Conservation (phyloP, 2,113 vertebrate genomes). For the Ranitomeya imitator region DNA sequence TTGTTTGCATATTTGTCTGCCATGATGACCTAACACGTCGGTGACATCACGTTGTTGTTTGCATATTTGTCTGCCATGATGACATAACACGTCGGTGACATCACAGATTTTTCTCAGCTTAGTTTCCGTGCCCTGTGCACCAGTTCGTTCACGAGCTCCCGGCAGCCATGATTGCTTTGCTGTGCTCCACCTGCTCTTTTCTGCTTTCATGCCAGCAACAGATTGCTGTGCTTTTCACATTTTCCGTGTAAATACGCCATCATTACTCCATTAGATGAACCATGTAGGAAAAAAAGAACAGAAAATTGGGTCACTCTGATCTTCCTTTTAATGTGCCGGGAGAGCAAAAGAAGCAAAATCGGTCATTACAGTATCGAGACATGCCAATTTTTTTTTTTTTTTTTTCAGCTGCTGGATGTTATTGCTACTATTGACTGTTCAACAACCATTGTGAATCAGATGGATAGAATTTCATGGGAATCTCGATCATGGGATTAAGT, state of each 20-base stretch:
- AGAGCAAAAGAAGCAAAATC: neutral
- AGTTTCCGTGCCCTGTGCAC: neutral
- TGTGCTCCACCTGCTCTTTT: neutral
- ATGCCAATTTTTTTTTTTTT: neutral
- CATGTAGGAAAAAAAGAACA: neutral
- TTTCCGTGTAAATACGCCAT: neutral
- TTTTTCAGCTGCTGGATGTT: neutral
- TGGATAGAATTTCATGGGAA: neutral
- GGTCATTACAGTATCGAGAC: neutral
- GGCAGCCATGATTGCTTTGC: neutral
- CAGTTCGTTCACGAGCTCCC: neutral
- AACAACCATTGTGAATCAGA: neutral
- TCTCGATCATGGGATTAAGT: neutral
- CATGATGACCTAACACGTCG: too few relatives aligned
- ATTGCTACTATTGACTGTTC: neutral
- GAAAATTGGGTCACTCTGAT: conserved; percentile 13
- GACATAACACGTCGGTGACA: too few relatives aligned
- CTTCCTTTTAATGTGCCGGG: neutral
- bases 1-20: too few relatives aligned
- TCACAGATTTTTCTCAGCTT: too few relatives aligned
- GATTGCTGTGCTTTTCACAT: neutral
- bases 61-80: neutral
- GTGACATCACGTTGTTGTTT: too few relatives aligned
- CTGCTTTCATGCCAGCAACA: neutral
- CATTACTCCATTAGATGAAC: neutral